Evolutionary conservation across 2,113 vertebrate species (phyloP).

Genomic region (Phalacrocorax pelagicus): DNA sequence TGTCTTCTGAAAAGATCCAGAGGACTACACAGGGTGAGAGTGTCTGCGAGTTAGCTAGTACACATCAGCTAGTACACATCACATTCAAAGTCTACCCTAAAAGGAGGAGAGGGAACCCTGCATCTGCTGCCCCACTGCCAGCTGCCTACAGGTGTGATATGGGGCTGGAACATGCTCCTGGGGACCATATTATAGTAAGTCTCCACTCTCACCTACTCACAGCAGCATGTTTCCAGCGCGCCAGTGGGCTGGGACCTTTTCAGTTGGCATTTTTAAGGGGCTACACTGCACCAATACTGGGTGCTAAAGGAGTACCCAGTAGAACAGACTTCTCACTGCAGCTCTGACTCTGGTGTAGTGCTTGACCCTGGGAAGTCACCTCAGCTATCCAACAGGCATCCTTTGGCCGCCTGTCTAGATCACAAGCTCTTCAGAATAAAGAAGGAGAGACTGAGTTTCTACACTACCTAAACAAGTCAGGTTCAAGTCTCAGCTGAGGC

Average conservation of each 20-base stretch:
- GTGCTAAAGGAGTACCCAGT: neutral
- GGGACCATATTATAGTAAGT: neutral
- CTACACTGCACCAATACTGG: neutral
- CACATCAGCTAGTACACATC: neutral
- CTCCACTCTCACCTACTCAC: neutral
- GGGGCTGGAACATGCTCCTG: neutral
- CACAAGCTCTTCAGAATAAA: neutral
- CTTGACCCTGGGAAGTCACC: neutral
- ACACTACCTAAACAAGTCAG: neutral
- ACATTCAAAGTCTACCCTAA: neutral
- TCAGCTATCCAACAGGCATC: neutral
- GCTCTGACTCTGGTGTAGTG: neutral
- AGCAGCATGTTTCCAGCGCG: neutral
- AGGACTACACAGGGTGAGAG: neutral
- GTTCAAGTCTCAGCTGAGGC: neutral
- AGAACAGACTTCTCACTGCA: neutral
- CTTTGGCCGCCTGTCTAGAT: neutral
- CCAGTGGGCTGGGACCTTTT: neutral
- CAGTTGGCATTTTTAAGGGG: neutral
- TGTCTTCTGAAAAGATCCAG: neutral
- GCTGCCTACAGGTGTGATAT: neutral
- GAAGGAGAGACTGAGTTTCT: neutral
- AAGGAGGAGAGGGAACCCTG: neutral
- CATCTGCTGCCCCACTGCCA: accelerated
- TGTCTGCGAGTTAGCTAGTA: neutral